Evolutionary conservation across 2,888 invertebrate genomes (phyloP).

Genomic region (Cryptophagus acutangulus): DNA sequence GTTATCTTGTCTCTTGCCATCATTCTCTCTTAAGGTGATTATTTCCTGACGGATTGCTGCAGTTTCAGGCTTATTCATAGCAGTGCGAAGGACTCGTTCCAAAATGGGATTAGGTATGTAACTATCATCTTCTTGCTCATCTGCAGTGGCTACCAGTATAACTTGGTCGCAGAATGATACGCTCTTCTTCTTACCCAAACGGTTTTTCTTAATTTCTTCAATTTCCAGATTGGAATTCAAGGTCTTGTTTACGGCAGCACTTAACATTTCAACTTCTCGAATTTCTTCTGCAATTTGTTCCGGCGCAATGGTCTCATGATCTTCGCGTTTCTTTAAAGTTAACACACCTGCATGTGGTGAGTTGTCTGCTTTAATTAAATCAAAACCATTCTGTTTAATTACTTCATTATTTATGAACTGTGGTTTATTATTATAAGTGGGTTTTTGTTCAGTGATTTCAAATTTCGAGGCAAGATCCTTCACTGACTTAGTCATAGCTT

Average conservation of each 20-base stretch:
- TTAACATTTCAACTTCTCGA: constrained; percentile 55
- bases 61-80: constrained; percentile 68
- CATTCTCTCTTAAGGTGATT: constrained; percentile 48
- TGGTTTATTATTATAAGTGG: constrained; percentile 13
- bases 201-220: constrained; percentile 48
- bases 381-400: constrained; percentile 8
- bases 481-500: constrained; percentile 53
- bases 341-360: constrained; percentile 21
- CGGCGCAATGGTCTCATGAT: constrained; percentile 41
- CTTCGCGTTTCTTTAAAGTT: constrained; percentile 37
- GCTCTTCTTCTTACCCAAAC: constrained; percentile 80
- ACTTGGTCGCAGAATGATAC: constrained; percentile 95
- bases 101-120: constrained; percentile 88
- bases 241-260: constrained; percentile 52
- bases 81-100: constrained; percentile 78
- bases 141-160: constrained; percentile 85
- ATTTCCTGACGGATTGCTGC: constrained; percentile 52
- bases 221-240: constrained; percentile 40
- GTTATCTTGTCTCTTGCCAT: constrained; percentile 30
- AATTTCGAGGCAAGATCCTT: constrained; percentile 79
- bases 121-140: constrained; percentile 85
- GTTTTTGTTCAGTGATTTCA: constrained; percentile 51
- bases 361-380: constrained; percentile 17
- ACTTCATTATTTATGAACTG: not conserved
- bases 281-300: constrained; percentile 55